phyloP scores from a whole-genome alignment of 2,797 vertebrate species.

The Rhynchotus rufescens region DNA sequence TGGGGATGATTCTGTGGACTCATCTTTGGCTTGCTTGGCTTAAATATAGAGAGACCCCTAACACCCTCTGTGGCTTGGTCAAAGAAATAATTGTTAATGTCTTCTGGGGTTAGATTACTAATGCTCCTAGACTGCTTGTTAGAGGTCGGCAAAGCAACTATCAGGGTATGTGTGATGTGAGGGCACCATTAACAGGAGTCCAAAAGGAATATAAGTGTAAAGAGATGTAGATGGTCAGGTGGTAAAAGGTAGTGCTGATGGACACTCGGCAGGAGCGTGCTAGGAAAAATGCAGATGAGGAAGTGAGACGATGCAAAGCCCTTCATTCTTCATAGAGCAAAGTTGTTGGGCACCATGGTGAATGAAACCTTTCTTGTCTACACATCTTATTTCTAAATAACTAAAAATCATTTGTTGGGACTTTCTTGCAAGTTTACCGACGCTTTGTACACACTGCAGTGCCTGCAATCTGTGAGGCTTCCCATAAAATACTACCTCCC shows the following conservation, averaged over 20 bases:
- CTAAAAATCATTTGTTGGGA: not conserved
- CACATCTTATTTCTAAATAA: not conserved
- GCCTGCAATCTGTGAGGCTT: not conserved
- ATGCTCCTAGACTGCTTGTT: not conserved
- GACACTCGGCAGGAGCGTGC: not conserved
- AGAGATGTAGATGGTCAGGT: not conserved
- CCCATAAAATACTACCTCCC: not conserved
- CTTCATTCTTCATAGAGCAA: not conserved
- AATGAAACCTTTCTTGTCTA: not conserved
- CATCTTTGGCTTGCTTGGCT: not conserved
- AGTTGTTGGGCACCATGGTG: not conserved
- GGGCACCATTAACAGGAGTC: not conserved
- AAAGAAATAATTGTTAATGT: not conserved
- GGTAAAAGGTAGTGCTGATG: not conserved
- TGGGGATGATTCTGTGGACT: not conserved
- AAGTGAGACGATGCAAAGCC: not conserved
- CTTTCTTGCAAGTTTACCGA: constrained; percentile 28
- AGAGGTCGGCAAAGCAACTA: not conserved
- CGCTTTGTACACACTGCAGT: not conserved
- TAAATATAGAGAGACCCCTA: not conserved
- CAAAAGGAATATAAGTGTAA: not conserved
- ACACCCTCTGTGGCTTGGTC: not conserved
- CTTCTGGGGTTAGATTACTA: not conserved
- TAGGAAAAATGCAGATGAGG: not conserved
- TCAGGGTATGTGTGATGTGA: not conserved